These are phyloP conservation scores for Psix sp. DNA, from an alignment of 1,140 invertebrate genomes.

Conservation along the genomic window DNA sequence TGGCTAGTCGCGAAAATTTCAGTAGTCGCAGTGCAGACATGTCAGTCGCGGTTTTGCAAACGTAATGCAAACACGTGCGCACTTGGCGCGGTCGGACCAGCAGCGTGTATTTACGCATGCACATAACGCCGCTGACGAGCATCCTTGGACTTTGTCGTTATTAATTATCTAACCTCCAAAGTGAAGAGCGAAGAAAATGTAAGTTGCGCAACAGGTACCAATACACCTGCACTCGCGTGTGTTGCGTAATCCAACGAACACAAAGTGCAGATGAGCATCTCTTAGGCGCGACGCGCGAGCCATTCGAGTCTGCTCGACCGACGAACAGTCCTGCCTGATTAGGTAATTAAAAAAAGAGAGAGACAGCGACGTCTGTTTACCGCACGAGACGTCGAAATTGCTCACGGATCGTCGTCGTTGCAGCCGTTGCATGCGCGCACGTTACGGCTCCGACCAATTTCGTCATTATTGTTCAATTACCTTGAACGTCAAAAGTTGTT, in stretches of 20 bases:
- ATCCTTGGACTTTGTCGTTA: constrained; percentile 76
- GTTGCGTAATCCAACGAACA: constrained; percentile 70
- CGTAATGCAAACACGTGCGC: constrained; percentile 32
- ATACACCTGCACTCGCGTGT: constrained; percentile 59
- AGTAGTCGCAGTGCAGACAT: constrained; percentile 26
- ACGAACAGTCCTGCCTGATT: constrained; percentile 35
- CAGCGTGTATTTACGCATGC: constrained; percentile 39
- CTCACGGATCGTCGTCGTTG: constrained; percentile 37
- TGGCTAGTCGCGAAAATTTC: constrained; percentile 9
- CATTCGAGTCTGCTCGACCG: constrained; percentile 13
- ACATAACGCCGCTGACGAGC: constrained; percentile 54
- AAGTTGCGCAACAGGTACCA: constrained; percentile 74
- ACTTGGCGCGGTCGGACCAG: not conserved
- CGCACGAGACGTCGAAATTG: constrained; percentile 36
- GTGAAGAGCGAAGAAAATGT: constrained; percentile 74
- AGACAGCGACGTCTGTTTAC: constrained; percentile 20
- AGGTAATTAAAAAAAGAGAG: constrained; percentile 49
- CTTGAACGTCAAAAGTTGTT: constrained; percentile 56
- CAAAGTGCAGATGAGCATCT: constrained; percentile 65
- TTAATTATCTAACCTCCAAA: constrained; percentile 76
- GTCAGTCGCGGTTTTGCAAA: constrained; percentile 30
- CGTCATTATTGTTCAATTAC: constrained; percentile 56
- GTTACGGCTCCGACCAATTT: constrained; percentile 39
- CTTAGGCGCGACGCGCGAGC: constrained; percentile 10
- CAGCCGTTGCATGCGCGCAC: constrained; percentile 39